Conservation (phyloP, 2,113 vertebrate species). For the Gobio gobio region DNA sequence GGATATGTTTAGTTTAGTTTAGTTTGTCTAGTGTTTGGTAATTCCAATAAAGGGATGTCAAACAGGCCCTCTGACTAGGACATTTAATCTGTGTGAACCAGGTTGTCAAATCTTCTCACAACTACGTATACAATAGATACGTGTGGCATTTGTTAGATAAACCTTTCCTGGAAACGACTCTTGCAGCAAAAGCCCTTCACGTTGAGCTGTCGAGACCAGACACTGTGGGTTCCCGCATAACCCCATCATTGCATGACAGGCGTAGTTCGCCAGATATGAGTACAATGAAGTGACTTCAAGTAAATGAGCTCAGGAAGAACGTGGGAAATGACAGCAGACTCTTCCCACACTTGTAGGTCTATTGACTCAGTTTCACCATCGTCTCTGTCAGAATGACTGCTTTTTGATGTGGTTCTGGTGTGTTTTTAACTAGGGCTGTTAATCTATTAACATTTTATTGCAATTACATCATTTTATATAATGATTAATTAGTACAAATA, state of each 20-base stretch:
- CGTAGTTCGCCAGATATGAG: neutral
- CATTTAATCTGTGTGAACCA: neutral
- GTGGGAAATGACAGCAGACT: neutral
- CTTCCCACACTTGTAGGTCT: neutral
- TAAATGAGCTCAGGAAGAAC: constrained; percentile 11
- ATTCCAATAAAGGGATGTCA: neutral
- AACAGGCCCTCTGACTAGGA: neutral
- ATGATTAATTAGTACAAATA: neutral
- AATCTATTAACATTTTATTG: neutral
- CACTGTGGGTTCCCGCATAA: constrained; percentile 19
- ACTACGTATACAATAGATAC: neutral
- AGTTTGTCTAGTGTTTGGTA: neutral
- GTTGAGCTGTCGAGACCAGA: neutral
- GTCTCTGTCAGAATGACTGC: neutral
- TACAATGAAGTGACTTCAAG: neutral
- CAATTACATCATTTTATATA: neutral
- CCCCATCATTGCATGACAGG: neutral
- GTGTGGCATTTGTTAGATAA: neutral
- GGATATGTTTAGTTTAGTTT: neutral
- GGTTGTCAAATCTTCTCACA: neutral
- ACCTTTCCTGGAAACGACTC: constrained; percentile 19
- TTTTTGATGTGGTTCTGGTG: neutral
- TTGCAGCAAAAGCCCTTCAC: constrained; percentile 8
- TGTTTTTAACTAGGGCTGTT: neutral
- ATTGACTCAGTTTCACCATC: neutral